phyloP scores from a whole-genome alignment of 1,140 invertebrate genomes.

The Drosophila ironensis region DNA sequence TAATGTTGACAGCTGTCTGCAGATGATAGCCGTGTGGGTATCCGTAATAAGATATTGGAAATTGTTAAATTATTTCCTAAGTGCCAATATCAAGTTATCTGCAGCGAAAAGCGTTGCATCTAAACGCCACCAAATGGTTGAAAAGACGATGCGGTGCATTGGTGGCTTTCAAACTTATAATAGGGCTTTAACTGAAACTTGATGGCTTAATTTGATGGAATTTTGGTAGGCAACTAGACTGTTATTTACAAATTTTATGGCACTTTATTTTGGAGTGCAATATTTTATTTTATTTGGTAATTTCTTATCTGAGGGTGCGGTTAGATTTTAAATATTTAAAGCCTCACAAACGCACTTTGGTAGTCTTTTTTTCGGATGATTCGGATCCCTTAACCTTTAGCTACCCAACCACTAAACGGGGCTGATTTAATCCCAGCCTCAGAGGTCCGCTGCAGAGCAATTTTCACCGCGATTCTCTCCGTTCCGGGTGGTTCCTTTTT shows the following conservation, averaged over 20 bases:
- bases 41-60: constrained; percentile 38
- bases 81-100: constrained; percentile 42
- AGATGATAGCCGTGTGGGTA: constrained; percentile 39
- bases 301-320: too few species aligned
- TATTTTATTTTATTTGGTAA: too few species aligned
- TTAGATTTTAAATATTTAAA: too few species aligned
- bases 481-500: constrained; percentile 1
- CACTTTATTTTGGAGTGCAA: too few species aligned
- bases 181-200: neutral
- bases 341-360: too few species aligned
- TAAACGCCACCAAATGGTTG: too few species aligned
- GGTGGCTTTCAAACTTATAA: neutral
- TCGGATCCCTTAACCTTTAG: too few species aligned
- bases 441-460: constrained; percentile 14
- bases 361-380: too few species aligned
- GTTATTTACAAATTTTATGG: too few species aligned
- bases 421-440: constrained; percentile 10
- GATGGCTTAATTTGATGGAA: too few species aligned
- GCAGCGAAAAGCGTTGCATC: constrained; percentile 6
- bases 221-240: too few species aligned
- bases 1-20: constrained; percentile 62
- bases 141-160: too few species aligned
- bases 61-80: constrained; percentile 41
- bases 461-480: constrained; percentile 24
- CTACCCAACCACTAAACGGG: constrained; percentile 8